These are phyloP conservation scores for Ataeniobius toweri DNA, from an alignment of 2,797 vertebrate species.

Conservation along the genomic window DNA sequence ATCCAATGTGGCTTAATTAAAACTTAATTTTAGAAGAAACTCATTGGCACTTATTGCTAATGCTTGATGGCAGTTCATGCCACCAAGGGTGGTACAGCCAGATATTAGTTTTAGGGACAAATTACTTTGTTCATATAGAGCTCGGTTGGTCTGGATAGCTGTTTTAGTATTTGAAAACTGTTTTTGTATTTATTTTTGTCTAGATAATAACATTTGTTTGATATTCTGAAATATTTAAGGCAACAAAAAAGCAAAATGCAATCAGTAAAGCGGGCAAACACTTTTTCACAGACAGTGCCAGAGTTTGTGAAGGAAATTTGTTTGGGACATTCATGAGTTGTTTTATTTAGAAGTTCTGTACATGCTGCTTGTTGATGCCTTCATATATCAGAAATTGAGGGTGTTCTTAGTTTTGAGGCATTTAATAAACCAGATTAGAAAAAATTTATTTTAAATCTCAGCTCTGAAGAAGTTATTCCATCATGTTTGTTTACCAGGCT, in stretches of 20 bases:
- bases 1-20: not conserved
- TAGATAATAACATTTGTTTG: no score
- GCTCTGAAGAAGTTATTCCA: not conserved
- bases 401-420: not conserved
- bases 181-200: not conserved
- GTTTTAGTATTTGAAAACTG: not conserved
- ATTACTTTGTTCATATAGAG: not conserved
- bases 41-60: not conserved
- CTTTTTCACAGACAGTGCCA: no score
- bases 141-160: not conserved
- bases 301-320: not conserved
- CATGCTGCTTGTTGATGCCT: not conserved
- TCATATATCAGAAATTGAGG: not conserved
- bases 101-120: not conserved
- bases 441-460: not conserved
- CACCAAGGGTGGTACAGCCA: not conserved
- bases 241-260: no score
- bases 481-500: not conserved
- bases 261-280: no score
- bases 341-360: not conserved
- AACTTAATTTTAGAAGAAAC: not conserved
- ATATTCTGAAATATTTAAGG: no score
- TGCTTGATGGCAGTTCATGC: not conserved
- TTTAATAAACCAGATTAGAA: not conserved
- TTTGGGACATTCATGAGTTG: not conserved